phyloP scores from a whole-genome alignment of 2,888 invertebrate species.

The Drosophila neonasuta region DNA sequence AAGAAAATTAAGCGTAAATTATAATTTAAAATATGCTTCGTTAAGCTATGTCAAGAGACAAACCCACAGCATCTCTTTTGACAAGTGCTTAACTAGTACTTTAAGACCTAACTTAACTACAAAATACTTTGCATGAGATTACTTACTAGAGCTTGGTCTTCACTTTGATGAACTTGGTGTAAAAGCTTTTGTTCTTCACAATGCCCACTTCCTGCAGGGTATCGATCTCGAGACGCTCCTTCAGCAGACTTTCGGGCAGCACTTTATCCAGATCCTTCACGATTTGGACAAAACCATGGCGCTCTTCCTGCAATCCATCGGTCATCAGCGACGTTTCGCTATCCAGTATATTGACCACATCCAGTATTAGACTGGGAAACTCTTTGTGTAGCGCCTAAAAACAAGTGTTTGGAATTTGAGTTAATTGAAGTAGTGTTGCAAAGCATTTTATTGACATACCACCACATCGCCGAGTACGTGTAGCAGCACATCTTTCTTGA shows the following conservation, averaged over 20 bases:
- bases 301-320: constrained; percentile 88
- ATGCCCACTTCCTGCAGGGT: constrained; percentile 95
- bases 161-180: constrained; percentile 97
- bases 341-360: constrained; percentile 92
- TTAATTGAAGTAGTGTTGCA: too few relatives aligned
- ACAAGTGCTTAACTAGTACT: too few relatives aligned
- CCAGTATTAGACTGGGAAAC: constrained; percentile 91
- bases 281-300: constrained; percentile 89
- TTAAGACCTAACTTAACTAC: too few relatives aligned
- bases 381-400: constrained; percentile 89
- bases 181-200: constrained; percentile 93
- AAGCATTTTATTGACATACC: constrained; percentile 82
- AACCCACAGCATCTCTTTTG: too few relatives aligned
- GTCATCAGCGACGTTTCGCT: constrained; percentile 86
- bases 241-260: constrained; percentile 92
- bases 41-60: too few relatives aligned
- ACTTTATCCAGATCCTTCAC: constrained; percentile 91
- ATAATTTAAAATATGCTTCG: neutral
- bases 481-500: constrained; percentile 91
- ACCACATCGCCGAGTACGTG: constrained; percentile 88
- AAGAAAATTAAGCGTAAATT: neutral
- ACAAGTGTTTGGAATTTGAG: neutral
- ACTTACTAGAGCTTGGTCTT: constrained; percentile 99
- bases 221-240: constrained; percentile 96
- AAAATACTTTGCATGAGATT: neutral